Percentiles rank a stretch among this genome's conserved stretches.
phyloP scores from a whole-genome alignment of 2,888 invertebrate genomes.

The Eurytoma adleriae region DNA sequence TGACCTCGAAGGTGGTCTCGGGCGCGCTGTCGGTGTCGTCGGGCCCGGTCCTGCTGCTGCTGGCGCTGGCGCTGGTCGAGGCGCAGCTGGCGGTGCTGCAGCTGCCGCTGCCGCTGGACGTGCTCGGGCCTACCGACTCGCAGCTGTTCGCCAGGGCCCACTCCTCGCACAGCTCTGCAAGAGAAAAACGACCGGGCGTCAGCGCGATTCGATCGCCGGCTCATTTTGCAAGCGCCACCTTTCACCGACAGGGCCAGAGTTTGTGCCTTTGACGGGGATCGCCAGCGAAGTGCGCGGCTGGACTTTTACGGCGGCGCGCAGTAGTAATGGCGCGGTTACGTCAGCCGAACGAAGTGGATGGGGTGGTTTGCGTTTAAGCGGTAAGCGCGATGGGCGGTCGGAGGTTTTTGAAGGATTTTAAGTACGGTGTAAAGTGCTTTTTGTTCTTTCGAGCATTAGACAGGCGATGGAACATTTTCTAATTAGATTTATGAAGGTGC shows the following conservation, averaged over 20 bases:
- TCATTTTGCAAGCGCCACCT: too few relatives aligned
- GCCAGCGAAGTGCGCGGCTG: neutral
- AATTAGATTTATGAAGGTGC: too few relatives aligned
- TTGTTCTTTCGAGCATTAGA: too few relatives aligned
- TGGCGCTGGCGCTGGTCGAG: constrained; percentile 71
- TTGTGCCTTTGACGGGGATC: too few relatives aligned
- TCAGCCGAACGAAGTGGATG: too few relatives aligned
- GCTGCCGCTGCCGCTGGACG: constrained; percentile 66
- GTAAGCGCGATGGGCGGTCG: too few relatives aligned
- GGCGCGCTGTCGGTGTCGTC: constrained; percentile 70
- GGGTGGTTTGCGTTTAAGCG: too few relatives aligned
- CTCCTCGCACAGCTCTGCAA: constrained; percentile 83
- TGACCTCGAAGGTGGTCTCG: constrained; percentile 75
- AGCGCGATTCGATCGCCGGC: neutral
- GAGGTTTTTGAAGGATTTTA: too few relatives aligned
- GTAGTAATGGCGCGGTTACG: neutral
- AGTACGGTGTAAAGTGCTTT: too few relatives aligned
- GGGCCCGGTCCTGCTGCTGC: constrained; percentile 66
- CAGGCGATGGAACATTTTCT: too few relatives aligned
- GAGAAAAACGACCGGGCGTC: constrained; percentile 8
- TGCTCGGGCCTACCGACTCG: constrained; percentile 79
- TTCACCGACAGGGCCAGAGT: too few relatives aligned
- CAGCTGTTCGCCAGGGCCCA: constrained; percentile 82
- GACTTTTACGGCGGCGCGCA: neutral
- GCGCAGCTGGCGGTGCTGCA: constrained; percentile 68